These are phyloP conservation scores for Halesus radiatus DNA, from an alignment of 1,140 invertebrate genomes.

Conservation along the genomic window DNA sequence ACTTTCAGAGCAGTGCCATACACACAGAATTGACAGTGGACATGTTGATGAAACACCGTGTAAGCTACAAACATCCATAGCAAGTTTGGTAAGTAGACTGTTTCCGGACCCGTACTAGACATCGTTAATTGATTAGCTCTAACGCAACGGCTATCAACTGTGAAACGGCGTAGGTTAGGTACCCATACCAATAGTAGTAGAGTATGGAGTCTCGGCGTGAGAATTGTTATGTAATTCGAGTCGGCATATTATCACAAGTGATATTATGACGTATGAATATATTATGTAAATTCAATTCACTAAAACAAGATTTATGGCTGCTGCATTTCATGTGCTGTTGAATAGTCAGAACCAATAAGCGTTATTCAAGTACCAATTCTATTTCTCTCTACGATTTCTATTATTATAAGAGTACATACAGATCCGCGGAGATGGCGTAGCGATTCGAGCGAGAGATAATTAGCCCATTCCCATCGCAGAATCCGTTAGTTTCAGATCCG, in stretches of 20 bases:
- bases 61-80: too few species aligned
- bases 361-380: slow-evolving; percentile 15
- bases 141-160: too few species aligned
- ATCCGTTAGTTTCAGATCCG: slow-evolving; percentile 34
- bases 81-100: too few species aligned
- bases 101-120: too few species aligned
- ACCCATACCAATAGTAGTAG: too few species aligned
- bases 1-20: too few species aligned
- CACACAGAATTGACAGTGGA: too few species aligned
- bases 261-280: slow-evolving; percentile 25
- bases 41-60: too few species aligned
- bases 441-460: slow-evolving; percentile 37
- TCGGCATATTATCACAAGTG: background rate
- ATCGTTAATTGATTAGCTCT: too few species aligned
- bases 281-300: background rate
- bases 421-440: slow-evolving; percentile 28
- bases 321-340: slow-evolving; percentile 13
- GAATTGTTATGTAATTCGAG: slow-evolving; percentile 1
- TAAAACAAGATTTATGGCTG: slow-evolving; percentile 3
- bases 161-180: too few species aligned
- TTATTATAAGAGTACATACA: background rate
- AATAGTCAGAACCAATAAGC: slow-evolving; percentile 31
- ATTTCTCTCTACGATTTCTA: slow-evolving; percentile 22
- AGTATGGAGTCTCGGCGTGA: slow-evolving; percentile 5
- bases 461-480: slow-evolving; percentile 42